Base-by-base conservation (phyloP, 1,140 invertebrate genomes). In the Dolichoris vasculosae region DNA sequence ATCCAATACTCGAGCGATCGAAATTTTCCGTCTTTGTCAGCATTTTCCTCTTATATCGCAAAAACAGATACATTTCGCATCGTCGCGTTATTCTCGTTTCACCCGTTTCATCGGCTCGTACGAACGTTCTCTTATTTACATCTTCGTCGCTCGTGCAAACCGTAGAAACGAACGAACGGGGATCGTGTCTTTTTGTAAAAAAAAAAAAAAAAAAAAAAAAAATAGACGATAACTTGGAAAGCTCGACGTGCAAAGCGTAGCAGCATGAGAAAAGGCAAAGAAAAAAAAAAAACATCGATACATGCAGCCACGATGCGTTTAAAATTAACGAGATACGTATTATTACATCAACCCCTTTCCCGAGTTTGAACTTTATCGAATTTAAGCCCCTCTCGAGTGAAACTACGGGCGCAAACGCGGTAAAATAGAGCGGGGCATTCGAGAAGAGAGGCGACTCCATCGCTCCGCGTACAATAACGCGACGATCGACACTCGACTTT, bases 401-500 rank as follows among this genome's bases (percentile, higher is more conserved):
- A 26, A 73, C 26, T 73, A n/a, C 35, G 69, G 48, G 48, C 8
- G 43, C 13, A 46, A n/a, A 13, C 43, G 6, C 43, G 13, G 13
- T 13, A 7, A 6, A 13, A 46, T 46, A 46, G 0, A 26, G 23
- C 55, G 26, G 55, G 55, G 55, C 55, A 13, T 2, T 32, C 64
- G 13, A 67, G 64, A 67, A 67, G 30, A 17, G 32, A 67, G 8
- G 17, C 11, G 32, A 35, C 30, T 26, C 17, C 69, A n/a, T 43
- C 69, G 13, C 26, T 48, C 23, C 75, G 85, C 69, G 67, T 85
- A 73, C 75, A 83, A 81, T 63, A 89, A 87, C 86, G 75, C 75
- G 73, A 87, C 51, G 76, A 87, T 87, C 51, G 69, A 84, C 77
- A 77, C 79, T 69, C 84, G 87, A 87, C 87, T 69, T 86, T 88